phyloP scores from a whole-genome alignment of 2,888 invertebrate genomes.

The Chironomus tentans region DNA sequence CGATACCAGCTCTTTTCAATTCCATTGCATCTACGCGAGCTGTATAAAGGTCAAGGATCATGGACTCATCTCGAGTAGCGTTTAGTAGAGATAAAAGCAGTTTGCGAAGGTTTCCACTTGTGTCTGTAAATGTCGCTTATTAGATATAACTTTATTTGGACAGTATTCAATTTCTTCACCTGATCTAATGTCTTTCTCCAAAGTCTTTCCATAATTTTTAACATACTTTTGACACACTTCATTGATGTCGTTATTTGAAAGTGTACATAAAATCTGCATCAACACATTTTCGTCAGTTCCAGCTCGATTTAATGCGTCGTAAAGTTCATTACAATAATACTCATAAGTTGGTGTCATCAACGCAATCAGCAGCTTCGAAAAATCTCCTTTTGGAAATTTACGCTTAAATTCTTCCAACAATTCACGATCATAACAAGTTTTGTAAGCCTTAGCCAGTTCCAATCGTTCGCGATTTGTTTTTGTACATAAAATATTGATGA shows the following conservation, averaged over 20 bases:
- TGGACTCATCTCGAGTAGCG: slow-evolving; percentile 39
- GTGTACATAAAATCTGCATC: slow-evolving; percentile 80
- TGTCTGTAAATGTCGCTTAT: slow-evolving; percentile 52
- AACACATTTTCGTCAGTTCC: slow-evolving; percentile 79
- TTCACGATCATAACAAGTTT: slow-evolving; percentile 49
- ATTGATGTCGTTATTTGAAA: slow-evolving; percentile 75
- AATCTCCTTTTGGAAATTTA: slow-evolving; percentile 72
- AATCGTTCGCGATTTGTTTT: slow-evolving; percentile 80
- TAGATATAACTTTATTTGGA: slow-evolving; percentile 72
- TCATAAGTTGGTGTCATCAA: slow-evolving; percentile 77
- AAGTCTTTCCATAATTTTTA: slow-evolving; percentile 63
- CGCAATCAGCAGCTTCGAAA: slow-evolving; percentile 73
- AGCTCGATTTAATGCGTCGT: slow-evolving; percentile 72
- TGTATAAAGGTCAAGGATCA: slow-evolving; percentile 59
- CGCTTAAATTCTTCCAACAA: slow-evolving; percentile 75
- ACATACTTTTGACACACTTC: slow-evolving; percentile 70
- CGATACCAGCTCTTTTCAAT: slow-evolving; percentile 58
- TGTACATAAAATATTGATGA: slow-evolving; percentile 73
- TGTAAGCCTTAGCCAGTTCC: slow-evolving; percentile 55
- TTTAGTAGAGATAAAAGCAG: slow-evolving; percentile 70
- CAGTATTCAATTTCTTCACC: slow-evolving; percentile 37
- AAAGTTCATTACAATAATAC: slow-evolving; percentile 73
- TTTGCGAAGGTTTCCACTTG: slow-evolving; percentile 75
- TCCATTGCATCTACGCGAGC: slow-evolving; percentile 71
- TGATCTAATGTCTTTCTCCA: slow-evolving; percentile 64